Percentiles rank a stretch among this genome's conserved stretches.
Conservation (phyloP, 2,797 vertebrate genomes). For the Nyctibius grandis region DNA sequence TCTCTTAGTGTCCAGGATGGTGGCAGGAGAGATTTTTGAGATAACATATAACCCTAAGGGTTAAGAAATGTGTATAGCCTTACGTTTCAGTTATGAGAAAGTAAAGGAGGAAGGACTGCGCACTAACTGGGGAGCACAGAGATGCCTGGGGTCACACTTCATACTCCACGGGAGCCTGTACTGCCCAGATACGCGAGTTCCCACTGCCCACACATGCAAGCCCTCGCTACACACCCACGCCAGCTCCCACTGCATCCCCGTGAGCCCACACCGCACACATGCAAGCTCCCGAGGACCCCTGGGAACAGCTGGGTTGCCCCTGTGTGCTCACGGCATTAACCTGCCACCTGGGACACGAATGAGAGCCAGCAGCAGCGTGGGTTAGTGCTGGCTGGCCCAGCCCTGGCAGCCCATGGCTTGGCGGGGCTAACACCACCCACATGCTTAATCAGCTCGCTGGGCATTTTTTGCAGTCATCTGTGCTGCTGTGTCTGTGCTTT, state of each 20-base stretch:
- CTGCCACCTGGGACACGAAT: fast-evolving
- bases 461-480: fast-evolving
- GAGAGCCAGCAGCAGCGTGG: fast-evolving
- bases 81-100: background rate
- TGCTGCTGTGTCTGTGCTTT: background rate
- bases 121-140: background rate
- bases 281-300: fast-evolving
- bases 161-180: background rate
- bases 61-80: background rate
- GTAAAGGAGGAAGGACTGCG: background rate
- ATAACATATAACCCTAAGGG: background rate
- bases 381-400: no score
- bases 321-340: fast-evolving
- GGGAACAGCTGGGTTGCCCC: background rate
- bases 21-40: background rate
- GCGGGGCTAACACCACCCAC: fast-evolving
- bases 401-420: fast-evolving
- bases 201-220: fast-evolving
- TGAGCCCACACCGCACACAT: fast-evolving
- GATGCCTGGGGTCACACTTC: background rate
- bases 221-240: fast-evolving
- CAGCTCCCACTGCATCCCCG: fast-evolving
- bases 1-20: background rate
- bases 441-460: fast-evolving
- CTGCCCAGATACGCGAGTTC: fast-evolving